A percentile compares a stretch with the other conserved stretches of the same genome.
phyloP scores from a whole-genome alignment of 2,113 vertebrate genomes.

The Dasyurus viverrinus region DNA sequence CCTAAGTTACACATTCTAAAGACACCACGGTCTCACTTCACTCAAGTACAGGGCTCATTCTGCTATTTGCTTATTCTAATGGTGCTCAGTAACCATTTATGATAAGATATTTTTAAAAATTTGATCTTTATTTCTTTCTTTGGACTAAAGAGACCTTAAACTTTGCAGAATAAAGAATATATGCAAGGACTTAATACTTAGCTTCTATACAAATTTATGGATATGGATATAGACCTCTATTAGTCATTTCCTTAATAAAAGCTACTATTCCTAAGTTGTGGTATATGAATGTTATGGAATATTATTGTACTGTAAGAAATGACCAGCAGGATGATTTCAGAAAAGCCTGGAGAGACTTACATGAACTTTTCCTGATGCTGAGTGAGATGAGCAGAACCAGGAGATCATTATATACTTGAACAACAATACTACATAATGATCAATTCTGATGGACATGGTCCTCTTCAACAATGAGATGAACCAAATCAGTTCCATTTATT shows the following conservation, averaged over 20 bases:
- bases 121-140: constrained; percentile 55
- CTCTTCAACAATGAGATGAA: no score
- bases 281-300: no score
- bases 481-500: no score
- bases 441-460: no score
- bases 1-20: neutral
- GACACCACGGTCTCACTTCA: neutral
- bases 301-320: no score
- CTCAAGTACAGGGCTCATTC: neutral
- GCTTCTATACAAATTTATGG: constrained; percentile 48
- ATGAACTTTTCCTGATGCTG: no score
- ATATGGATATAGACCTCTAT: neutral
- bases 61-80: neutral
- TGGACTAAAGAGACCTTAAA: neutral
- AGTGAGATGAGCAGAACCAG: no score
- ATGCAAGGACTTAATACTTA: constrained; percentile 35
- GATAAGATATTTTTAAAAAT: constrained; percentile 44
- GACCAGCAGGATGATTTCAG: no score
- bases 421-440: no score
- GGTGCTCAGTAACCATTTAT: constrained; percentile 34
- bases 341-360: no score
- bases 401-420: no score
- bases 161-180: neutral
- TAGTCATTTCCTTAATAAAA: constrained; percentile 50
- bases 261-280: no score